Conservation (phyloP, 2,113 vertebrate genomes). For the Suncus etruscus region DNA sequence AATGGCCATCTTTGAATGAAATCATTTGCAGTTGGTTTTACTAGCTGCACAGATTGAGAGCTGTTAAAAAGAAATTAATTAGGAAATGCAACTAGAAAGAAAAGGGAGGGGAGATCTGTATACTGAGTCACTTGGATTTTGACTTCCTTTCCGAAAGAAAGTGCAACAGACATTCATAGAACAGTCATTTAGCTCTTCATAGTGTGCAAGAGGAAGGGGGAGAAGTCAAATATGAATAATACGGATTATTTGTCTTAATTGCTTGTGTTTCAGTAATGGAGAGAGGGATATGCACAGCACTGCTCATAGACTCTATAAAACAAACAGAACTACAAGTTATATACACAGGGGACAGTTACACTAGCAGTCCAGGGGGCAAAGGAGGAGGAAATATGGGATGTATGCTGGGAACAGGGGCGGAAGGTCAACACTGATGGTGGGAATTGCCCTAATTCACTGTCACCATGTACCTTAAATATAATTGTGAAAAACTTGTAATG, state of each 20-base stretch:
- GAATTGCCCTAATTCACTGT: no score
- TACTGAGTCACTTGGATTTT: constrained; percentile 9
- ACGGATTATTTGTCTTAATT: background rate
- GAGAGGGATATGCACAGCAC: background rate
- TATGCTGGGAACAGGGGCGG: no score
- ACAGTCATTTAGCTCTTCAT: background rate
- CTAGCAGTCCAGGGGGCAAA: no score
- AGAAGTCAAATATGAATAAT: background rate
- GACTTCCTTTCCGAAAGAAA: background rate
- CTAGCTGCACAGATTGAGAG: constrained; percentile 32
- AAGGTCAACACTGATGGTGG: no score
- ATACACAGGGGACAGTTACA: no score
- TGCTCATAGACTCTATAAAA: background rate
- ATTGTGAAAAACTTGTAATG: no score
- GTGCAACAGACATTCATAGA: background rate
- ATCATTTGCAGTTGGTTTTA: constrained; percentile 26
- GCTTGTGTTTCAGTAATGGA: background rate
- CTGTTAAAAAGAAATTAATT: constrained; percentile 68
- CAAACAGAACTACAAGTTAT: background rate
- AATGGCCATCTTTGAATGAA: constrained; percentile 48
- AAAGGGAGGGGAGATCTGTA: background rate
- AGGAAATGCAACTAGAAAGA: constrained; percentile 52
- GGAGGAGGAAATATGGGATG: no score
- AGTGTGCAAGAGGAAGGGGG: background rate
- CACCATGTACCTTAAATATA: no score